Percentiles rank a stretch among this genome's conserved stretches.
These are phyloP conservation scores for Baryphthengus martii DNA, from an alignment of 2,113 vertebrate species.

Conservation along the genomic window DNA sequence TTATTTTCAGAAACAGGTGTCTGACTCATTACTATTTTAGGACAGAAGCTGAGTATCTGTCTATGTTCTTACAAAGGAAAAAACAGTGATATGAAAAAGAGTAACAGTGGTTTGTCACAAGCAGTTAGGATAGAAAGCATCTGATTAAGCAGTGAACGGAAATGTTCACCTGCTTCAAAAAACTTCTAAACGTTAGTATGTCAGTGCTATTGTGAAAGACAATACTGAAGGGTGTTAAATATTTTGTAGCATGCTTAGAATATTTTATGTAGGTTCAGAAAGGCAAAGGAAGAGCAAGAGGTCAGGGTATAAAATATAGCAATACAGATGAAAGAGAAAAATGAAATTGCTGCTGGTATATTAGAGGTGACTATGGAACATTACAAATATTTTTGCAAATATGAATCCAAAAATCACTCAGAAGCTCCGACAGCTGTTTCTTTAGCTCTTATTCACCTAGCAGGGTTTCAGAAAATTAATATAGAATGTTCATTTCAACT, in stretches of 20 bases:
- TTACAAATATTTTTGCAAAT: constrained; percentile 31
- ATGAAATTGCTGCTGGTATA: not conserved
- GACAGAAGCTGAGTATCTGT: not conserved
- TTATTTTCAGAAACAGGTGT: not conserved
- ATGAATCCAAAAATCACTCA: constrained; percentile 8
- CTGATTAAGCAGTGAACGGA: not conserved
- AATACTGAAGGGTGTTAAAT: not conserved
- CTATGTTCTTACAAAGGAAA: not conserved
- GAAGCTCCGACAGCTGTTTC: constrained; percentile 32
- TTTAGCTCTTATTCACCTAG: not conserved
- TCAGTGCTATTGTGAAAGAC: not conserved
- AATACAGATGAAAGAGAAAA: not conserved
- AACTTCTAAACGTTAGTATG: not conserved
- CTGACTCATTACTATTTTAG: not conserved
- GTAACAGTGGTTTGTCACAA: not conserved
- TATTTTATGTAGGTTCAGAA: constrained; percentile 3
- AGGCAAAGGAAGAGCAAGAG: constrained; percentile 8
- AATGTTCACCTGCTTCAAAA: not conserved
- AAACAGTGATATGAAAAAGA: not conserved
- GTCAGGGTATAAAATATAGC: not conserved
- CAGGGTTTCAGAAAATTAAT: constrained; percentile 7
- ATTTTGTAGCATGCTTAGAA: not conserved
- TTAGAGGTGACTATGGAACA: not conserved
- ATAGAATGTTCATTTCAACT: not conserved
- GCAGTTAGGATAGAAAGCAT: not conserved